Evolutionary conservation across 2,888 invertebrate species (phyloP).

Genomic region (Linhomoeus sp.): DNA sequence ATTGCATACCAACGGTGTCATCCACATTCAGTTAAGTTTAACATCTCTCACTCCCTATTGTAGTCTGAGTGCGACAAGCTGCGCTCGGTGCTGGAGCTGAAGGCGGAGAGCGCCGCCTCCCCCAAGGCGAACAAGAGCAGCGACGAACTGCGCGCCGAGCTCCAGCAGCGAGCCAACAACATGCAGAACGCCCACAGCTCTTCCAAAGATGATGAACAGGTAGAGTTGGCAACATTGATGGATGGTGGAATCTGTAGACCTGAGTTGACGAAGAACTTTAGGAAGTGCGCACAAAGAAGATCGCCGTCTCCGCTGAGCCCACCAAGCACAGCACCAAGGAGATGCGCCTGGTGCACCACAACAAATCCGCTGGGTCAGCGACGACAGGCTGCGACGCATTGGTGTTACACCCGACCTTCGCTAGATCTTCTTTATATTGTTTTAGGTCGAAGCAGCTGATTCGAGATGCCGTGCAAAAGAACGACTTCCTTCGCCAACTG

Average conservation of each 20-base stretch:
- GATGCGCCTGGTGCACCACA: slow-evolving; percentile 22
- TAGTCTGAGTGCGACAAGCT: slow-evolving; percentile 32
- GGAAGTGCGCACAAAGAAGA: slow-evolving; percentile 28
- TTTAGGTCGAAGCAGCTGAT: slow-evolving; percentile 35
- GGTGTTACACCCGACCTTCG: too few relatives aligned
- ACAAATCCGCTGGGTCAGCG: slow-evolving; percentile 20
- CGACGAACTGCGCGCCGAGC: slow-evolving; percentile 15
- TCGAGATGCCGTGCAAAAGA: slow-evolving; percentile 35
- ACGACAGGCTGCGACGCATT: too few relatives aligned
- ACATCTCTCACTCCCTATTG: too few relatives aligned
- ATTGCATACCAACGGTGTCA: too few relatives aligned
- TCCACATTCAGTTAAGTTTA: too few relatives aligned
- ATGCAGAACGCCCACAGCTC: too few relatives aligned
- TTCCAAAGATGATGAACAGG: too few relatives aligned
- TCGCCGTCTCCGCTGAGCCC: slow-evolving; percentile 33
- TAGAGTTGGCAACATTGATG: too few relatives aligned
- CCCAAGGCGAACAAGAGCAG: slow-evolving; percentile 4
- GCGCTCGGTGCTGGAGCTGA: slow-evolving; percentile 34
- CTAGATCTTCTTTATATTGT: too few relatives aligned
- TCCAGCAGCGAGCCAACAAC: slow-evolving; percentile 20
- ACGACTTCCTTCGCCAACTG: slow-evolving; percentile 36
- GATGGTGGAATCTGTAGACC: too few relatives aligned
- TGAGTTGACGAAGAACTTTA: too few relatives aligned
- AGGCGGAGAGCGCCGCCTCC: slow-evolving; percentile 24
- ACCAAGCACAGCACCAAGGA: slow-evolving; percentile 12